Conservation (phyloP, 2,113 vertebrate species). For the Tursiops truncatus region DNA sequence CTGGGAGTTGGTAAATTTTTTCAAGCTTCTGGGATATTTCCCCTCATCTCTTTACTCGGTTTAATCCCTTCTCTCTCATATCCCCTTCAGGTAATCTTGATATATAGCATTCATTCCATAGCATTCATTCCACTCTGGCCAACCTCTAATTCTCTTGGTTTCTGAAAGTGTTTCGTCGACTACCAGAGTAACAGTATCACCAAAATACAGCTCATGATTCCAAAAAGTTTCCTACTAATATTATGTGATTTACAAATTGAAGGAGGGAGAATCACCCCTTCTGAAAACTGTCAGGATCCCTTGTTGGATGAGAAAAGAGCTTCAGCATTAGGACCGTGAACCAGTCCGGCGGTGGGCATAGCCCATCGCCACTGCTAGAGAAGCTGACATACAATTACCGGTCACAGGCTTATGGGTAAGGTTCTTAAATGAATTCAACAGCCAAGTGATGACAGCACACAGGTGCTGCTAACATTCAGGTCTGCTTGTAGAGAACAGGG, state of each 20-base stretch:
- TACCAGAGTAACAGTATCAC: not conserved
- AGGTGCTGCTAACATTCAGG: constrained; percentile 28
- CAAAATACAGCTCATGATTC: constrained; percentile 16
- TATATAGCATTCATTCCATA: constrained; percentile 8
- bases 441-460: not conserved
- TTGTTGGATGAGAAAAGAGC: not conserved
- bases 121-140: not conserved
- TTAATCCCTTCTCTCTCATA: constrained; percentile 19
- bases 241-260: not conserved
- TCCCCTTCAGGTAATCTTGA: constrained; percentile 17
- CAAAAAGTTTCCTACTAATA: constrained; percentile 10
- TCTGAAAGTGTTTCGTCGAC: constrained; percentile 38
- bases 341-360: accelerated
- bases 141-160: constrained; percentile 40
- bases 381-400: accelerated
- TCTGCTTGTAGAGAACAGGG: constrained; percentile 12
- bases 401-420: not conserved
- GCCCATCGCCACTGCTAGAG: not conserved
- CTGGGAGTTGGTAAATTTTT: not conserved
- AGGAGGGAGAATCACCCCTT: not conserved
- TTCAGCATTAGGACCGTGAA: not conserved
- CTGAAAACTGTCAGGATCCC: not conserved
- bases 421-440: not conserved
- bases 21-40: not conserved
- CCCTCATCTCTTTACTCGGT: not conserved